phyloP scores from a whole-genome alignment of 2,797 vertebrate genomes.

The Hylomyscus alleni region DNA sequence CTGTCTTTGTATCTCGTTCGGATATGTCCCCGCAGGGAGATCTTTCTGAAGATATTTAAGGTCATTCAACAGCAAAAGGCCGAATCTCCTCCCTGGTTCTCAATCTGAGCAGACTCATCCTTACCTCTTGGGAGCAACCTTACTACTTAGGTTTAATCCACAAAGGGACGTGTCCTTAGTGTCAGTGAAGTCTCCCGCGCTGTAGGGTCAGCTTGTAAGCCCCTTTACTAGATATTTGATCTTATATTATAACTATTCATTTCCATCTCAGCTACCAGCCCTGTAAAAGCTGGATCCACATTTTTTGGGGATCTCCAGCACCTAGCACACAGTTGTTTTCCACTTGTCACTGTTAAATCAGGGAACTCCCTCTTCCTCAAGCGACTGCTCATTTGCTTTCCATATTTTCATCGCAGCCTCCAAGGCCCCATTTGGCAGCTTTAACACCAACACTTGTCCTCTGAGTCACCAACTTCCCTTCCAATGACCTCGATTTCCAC shows the following conservation, averaged over 20 bases:
- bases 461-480: not conserved
- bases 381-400: not conserved
- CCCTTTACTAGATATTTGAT: not conserved
- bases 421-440: not conserved
- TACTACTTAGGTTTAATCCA: not conserved
- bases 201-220: not conserved
- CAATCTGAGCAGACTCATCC: not conserved
- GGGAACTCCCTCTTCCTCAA: conserved; percentile 16
- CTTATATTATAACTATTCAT: not conserved
- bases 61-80: not conserved
- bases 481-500: not conserved
- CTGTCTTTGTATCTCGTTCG: not conserved
- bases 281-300: not conserved
- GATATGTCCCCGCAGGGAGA: not conserved
- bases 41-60: conserved; percentile 46
- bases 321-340: not conserved
- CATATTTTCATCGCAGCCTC: not conserved
- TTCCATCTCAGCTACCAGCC: not conserved
- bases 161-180: not conserved
- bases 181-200: not conserved
- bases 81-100: not conserved
- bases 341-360: not conserved
- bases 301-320: conserved; percentile 47
- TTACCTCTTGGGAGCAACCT: not conserved
- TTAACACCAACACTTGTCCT: not conserved